Percentiles rank a stretch among this genome's conserved stretches.
These are phyloP conservation scores for Halichondria panicea DNA, from an alignment of 37 sponge, comb jelly and placozoan genomes.

Conservation along the genomic window DNA sequence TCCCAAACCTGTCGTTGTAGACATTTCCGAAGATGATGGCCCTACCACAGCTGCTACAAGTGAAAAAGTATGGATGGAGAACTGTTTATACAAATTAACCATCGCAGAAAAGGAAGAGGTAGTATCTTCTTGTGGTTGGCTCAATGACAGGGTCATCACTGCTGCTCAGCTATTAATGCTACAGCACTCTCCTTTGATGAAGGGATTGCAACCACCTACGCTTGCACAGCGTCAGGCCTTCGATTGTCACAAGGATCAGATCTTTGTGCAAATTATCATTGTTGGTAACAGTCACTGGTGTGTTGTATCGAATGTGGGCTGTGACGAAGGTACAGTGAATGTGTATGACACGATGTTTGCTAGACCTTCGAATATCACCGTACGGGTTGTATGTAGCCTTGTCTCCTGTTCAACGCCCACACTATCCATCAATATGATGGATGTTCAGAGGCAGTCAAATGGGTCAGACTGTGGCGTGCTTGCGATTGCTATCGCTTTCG, in stretches of 20 bases:
- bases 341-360: neutral
- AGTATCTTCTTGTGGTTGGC: neutral
- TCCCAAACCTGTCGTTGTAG: too few species aligned
- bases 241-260: too few species aligned
- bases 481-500: neutral
- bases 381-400: neutral
- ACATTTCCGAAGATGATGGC: neutral
- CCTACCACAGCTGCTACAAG: neutral
- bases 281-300: too few species aligned
- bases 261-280: too few species aligned
- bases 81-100: neutral
- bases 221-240: too few species aligned
- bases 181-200: neutral
- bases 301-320: slow-evolving; percentile 1
- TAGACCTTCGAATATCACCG: neutral
- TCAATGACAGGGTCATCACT: neutral
- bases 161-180: neutral
- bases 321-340: neutral
- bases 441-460: neutral
- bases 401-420: neutral
- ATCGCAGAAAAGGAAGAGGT: neutral
- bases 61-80: neutral
- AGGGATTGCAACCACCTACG: neutral
- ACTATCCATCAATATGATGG: neutral
- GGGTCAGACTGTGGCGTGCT: too few species aligned